These are phyloP conservation scores for Callospermophilus lateralis DNA, from an alignment of 2,113 vertebrate genomes.

Conservation along the genomic window DNA sequence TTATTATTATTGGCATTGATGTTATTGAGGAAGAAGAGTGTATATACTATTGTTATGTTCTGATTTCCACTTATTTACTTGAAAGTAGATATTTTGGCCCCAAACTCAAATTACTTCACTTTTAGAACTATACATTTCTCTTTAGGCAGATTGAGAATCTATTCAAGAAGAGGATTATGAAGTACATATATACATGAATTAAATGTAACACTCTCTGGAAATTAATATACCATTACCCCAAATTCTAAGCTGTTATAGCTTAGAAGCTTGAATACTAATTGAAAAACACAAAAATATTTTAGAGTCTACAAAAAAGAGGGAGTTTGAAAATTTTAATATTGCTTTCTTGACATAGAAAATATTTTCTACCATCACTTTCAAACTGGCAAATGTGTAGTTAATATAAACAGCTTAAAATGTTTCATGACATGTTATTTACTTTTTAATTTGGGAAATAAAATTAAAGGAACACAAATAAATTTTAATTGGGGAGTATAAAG, in stretches of 20 bases:
- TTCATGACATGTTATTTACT: background rate
- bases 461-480: constrained; percentile 18
- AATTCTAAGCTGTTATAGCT: constrained; percentile 46
- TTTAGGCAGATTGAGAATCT: background rate
- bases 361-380: constrained; percentile 48
- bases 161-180: constrained; percentile 54
- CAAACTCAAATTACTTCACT: constrained; percentile 43
- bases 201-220: constrained; percentile 56
- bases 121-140: constrained; percentile 48
- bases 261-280: constrained; percentile 54
- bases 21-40: constrained; percentile 36
- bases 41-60: background rate
- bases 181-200: background rate
- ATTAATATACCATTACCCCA: constrained; percentile 48
- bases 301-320: constrained; percentile 43
- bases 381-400: constrained; percentile 64
- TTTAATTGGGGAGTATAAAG: constrained; percentile 71
- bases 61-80: constrained; percentile 47
- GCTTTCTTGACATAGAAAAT: constrained; percentile 54
- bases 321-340: constrained; percentile 43
- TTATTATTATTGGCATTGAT: background rate
- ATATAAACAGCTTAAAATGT: background rate
- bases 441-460: constrained; percentile 57
- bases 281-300: constrained; percentile 50
- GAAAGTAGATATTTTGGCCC: constrained; percentile 23